A percentile compares a stretch with the other conserved stretches of the same genome.
These are phyloP conservation scores for Lomographa bimaculata DNA, from an alignment of 2,888 invertebrate genomes.

Conservation along the genomic window DNA sequence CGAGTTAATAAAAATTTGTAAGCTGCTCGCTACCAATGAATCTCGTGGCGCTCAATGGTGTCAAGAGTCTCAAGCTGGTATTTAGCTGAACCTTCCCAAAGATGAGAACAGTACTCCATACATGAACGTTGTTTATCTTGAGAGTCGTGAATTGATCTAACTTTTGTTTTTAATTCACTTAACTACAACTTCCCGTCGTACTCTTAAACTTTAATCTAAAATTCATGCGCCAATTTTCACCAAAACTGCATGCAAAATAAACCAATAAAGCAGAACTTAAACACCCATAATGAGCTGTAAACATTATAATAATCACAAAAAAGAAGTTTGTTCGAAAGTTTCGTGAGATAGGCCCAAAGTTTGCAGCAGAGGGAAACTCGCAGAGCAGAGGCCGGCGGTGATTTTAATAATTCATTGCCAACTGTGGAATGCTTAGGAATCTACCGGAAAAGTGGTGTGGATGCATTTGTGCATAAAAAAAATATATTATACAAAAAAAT, in stretches of 20 bases:
- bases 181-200: no score
- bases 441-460: slow-evolving; percentile 22
- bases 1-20: no score
- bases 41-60: no score
- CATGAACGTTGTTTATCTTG: no score
- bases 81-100: no score
- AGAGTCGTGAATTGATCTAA: no score
- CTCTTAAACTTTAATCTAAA: no score
- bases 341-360: slow-evolving; percentile 60
- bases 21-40: no score
- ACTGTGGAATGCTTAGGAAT: slow-evolving; percentile 32
- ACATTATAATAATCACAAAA: slow-evolving; percentile 39
- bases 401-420: slow-evolving; percentile 73
- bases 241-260: slow-evolving; percentile 19
- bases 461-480: slow-evolving; percentile 5
- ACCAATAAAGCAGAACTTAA: slow-evolving; percentile 13
- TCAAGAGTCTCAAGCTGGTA: no score
- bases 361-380: slow-evolving; percentile 52
- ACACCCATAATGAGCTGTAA: slow-evolving; percentile 30
- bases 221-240: not conserved
- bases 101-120: no score
- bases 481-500: no score
- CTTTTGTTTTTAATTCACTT: no score
- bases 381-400: slow-evolving; percentile 62
- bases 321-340: slow-evolving; percentile 48